Conservation (phyloP, 2,888 invertebrate genomes). For the Tinea semifulvella region DNA sequence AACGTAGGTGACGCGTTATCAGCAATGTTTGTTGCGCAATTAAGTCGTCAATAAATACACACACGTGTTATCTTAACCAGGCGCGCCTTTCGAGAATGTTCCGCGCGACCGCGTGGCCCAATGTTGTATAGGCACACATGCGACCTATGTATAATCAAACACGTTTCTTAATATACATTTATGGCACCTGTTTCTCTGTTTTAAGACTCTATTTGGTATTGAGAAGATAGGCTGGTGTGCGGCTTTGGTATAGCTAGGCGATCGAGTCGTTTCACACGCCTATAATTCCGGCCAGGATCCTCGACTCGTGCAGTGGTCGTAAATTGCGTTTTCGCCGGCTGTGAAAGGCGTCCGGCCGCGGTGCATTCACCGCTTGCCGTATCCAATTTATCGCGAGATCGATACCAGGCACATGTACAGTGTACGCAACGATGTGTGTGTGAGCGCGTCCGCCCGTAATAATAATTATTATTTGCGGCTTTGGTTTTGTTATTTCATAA, state of each 20-base stretch:
- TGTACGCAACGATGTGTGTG: too few species aligned
- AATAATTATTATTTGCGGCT: too few species aligned
- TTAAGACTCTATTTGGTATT: too few species aligned
- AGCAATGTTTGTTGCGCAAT: conserved; percentile 36
- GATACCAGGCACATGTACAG: conserved; percentile 33
- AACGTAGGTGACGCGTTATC: conserved; percentile 21
- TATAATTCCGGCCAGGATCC: conserved; percentile 22
- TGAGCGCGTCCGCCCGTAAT: conserved; percentile 33
- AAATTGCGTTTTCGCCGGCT: conserved; percentile 44
- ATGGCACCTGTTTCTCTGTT: too few species aligned
- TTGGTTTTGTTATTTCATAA: too few species aligned
- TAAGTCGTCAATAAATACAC: conserved; percentile 35
- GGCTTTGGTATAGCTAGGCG: too few species aligned
- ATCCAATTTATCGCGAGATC: conserved; percentile 58
- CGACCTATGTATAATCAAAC: too few species aligned
- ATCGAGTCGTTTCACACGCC: conserved; percentile 23
- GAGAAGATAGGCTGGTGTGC: too few species aligned
- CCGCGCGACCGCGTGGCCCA: conserved; percentile 19
- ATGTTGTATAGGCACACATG: neutral
- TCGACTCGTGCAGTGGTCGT: conserved; percentile 33
- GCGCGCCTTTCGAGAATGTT: conserved; percentile 46
- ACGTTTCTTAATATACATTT: too few species aligned
- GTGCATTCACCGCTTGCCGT: conserved; percentile 56
- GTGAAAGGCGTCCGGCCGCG: conserved; percentile 50
- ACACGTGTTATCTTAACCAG: conserved; percentile 45